Percentiles rank a stretch among this genome's conserved stretches.
Conservation (phyloP, 2,888 invertebrate genomes). For the Pinctada fucata region DNA sequence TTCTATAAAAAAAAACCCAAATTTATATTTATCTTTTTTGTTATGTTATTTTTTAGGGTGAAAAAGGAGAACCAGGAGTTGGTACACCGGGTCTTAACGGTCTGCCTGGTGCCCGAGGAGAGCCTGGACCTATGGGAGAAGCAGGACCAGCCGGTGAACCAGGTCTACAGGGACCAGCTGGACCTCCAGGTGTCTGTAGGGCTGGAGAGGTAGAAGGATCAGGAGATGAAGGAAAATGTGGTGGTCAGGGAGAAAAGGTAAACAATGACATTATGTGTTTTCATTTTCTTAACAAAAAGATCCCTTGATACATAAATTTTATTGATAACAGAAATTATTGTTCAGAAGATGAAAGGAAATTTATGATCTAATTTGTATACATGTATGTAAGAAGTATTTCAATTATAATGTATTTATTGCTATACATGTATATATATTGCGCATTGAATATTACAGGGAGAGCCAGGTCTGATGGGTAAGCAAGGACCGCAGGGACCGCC, state of each 20-base stretch:
- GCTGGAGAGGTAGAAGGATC: constrained; percentile 32
- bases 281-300: background rate
- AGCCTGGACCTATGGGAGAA: constrained; percentile 42
- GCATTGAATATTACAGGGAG: constrained; percentile 3
- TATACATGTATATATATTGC: too few relatives aligned
- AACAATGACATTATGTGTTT: background rate
- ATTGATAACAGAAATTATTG: too few relatives aligned
- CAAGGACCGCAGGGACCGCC: constrained; percentile 44
- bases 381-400: too few relatives aligned
- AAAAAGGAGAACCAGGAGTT: constrained; percentile 32
- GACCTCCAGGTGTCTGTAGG: constrained; percentile 18
- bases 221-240: constrained; percentile 19
- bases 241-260: constrained; percentile 41
- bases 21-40: too few relatives aligned
- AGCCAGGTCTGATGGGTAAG: constrained; percentile 37
- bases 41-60: constrained; percentile 22
- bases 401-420: too few relatives aligned
- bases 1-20: too few relatives aligned
- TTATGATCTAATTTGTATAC: too few relatives aligned
- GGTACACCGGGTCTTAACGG: constrained; percentile 42
- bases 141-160: constrained; percentile 45
- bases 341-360: too few relatives aligned
- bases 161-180: constrained; percentile 13
- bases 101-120: constrained; percentile 39
- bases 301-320: background rate